Evolutionary conservation across 1,140 invertebrate species (phyloP).

Genomic region (Sinella curviseta): DNA sequence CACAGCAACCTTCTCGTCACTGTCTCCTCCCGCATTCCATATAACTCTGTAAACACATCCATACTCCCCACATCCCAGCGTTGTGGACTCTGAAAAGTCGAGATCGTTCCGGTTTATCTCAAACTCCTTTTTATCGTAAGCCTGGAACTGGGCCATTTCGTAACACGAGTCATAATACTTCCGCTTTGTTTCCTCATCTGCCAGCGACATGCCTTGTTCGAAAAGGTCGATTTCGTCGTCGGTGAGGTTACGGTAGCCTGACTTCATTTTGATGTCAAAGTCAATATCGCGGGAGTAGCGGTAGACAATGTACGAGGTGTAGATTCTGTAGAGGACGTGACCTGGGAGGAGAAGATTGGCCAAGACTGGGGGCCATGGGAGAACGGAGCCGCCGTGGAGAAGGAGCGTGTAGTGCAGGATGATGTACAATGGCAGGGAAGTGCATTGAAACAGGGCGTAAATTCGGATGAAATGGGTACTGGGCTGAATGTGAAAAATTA

Average conservation of each 20-base stretch:
- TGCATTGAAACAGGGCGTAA: background rate
- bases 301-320: slow-evolving; percentile 2
- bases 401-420: background rate
- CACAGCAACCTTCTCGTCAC: background rate
- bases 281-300: slow-evolving; percentile 14
- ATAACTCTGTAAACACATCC: background rate
- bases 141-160: background rate
- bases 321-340: slow-evolving; percentile 28
- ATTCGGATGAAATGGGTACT: background rate
- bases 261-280: background rate
- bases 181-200: background rate
- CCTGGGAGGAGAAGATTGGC: background rate
- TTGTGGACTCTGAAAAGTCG: background rate
- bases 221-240: slow-evolving; percentile 30
- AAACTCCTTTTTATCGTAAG: background rate
- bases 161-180: background rate
- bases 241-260: background rate
- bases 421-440: background rate
- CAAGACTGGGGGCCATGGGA: background rate
- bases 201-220: slow-evolving; percentile 7
- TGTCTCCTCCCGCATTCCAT: background rate
- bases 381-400: background rate
- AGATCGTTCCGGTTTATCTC: background rate
- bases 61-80: background rate
- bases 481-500: background rate